A percentile compares a stretch with the other conserved stretches of the same genome.
phyloP scores from a whole-genome alignment of 2,113 vertebrate genomes.

The Stomatorhinus ivindoensis region DNA sequence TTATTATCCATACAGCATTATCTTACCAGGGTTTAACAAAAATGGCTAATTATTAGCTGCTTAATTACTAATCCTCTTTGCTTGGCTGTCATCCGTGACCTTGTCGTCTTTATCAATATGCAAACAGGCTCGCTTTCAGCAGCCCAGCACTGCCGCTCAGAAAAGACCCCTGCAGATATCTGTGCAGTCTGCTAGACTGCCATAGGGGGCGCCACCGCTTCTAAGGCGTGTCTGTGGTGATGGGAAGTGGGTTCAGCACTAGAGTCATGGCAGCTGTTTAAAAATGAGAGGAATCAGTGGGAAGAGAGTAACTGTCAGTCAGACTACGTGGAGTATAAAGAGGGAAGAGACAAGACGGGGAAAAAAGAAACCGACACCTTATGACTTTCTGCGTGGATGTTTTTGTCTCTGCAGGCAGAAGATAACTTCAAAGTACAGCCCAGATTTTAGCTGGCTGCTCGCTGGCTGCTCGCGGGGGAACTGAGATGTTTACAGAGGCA shows the following conservation, averaged over 20 bases:
- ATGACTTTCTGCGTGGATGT: constrained; percentile 34
- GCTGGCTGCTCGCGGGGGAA: not conserved
- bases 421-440: constrained; percentile 18
- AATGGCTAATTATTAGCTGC: not conserved
- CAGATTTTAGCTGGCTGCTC: constrained; percentile 7
- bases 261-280: constrained; percentile 49
- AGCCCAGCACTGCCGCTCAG: no score
- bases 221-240: constrained; percentile 48
- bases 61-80: not conserved
- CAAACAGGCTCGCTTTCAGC: not conserved
- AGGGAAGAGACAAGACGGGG: constrained; percentile 33
- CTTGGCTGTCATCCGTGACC: not conserved
- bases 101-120: not conserved
- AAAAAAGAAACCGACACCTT: constrained; percentile 43
- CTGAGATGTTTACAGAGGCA: constrained; percentile 19
- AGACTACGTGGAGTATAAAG: constrained; percentile 49
- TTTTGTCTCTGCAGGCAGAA: not conserved
- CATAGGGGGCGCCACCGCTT: constrained; percentile 24
- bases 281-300: constrained; percentile 64
- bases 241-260: constrained; percentile 53
- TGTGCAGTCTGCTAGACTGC: not conserved
- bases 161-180: not conserved
- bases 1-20: not conserved
- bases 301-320: constrained; percentile 50
- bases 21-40: not conserved